These are phyloP conservation scores for Saccopteryx bilineata DNA, from an alignment of 2,113 vertebrate genomes.

Conservation along the genomic window DNA sequence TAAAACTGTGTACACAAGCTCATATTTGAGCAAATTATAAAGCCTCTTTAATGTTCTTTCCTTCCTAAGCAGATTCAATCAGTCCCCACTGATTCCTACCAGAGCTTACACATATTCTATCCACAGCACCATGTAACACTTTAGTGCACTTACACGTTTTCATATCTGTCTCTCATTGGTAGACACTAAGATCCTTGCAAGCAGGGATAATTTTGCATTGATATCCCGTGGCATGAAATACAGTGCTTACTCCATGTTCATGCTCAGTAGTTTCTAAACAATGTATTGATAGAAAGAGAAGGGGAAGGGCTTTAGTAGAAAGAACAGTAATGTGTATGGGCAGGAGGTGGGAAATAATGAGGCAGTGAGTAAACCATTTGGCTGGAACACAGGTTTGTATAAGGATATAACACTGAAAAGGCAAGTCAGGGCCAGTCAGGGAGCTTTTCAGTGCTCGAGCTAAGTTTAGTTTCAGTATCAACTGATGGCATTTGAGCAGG, in stretches of 20 bases:
- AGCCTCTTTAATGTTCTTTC: neutral
- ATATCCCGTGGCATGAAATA: slow-evolving; percentile 21
- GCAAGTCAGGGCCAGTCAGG: neutral
- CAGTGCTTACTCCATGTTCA: neutral
- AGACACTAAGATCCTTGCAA: slow-evolving; percentile 23
- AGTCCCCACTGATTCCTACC: neutral
- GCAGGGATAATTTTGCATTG: neutral
- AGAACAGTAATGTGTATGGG: neutral
- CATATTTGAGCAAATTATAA: neutral
- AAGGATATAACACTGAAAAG: slow-evolving; percentile 48
- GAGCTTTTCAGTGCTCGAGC: neutral
- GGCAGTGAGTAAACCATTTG: neutral
- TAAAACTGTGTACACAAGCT: neutral
- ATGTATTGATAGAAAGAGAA: neutral
- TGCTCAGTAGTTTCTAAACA: slow-evolving; percentile 4
- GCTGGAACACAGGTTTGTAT: neutral
- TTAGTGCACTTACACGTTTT: neutral
- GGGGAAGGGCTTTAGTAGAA: neutral
- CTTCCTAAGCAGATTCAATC: neutral
- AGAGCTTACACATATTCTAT: neutral
- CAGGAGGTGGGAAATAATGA: slow-evolving; percentile 24
- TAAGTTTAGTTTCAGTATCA: slow-evolving; percentile 53
- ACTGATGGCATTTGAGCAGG: neutral
- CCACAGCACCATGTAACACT: neutral
- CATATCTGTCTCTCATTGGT: slow-evolving; percentile 39